These are phyloP conservation scores for Hemicordylus capensis DNA, from an alignment of 2,113 vertebrate genomes.

Conservation along the genomic window DNA sequence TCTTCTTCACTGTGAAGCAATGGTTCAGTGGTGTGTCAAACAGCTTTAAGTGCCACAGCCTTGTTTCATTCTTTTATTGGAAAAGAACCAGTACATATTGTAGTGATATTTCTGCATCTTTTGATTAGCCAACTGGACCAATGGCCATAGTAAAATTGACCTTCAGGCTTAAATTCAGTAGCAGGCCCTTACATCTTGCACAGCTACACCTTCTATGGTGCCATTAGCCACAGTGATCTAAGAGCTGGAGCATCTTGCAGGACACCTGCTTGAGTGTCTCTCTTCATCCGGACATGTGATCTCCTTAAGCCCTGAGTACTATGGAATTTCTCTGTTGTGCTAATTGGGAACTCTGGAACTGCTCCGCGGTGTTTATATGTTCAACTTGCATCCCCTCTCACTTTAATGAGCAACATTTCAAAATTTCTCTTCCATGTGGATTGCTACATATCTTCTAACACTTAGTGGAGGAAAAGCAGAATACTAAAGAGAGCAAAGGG, in stretches of 20 bases:
- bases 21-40: no score
- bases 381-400: background rate
- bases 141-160: background rate
- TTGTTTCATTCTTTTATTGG: background rate
- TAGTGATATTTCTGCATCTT: background rate
- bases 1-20: background rate
- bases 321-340: no score
- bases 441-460: background rate
- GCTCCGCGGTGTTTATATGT: background rate
- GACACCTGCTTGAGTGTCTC: background rate
- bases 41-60: background rate
- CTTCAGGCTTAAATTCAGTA: background rate
- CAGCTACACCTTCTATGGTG: background rate
- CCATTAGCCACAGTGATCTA: background rate
- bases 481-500: background rate
- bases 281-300: no score
- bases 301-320: background rate
- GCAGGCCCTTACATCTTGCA: no score
- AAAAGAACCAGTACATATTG: no score
- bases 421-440: background rate
- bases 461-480: background rate
- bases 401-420: conserved; percentile 30
- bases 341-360: background rate
- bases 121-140: background rate
- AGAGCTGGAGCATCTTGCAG: background rate